Evolutionary conservation across 2,113 vertebrate genomes (phyloP).

Genomic region (Neogobius melanostomus): DNA sequence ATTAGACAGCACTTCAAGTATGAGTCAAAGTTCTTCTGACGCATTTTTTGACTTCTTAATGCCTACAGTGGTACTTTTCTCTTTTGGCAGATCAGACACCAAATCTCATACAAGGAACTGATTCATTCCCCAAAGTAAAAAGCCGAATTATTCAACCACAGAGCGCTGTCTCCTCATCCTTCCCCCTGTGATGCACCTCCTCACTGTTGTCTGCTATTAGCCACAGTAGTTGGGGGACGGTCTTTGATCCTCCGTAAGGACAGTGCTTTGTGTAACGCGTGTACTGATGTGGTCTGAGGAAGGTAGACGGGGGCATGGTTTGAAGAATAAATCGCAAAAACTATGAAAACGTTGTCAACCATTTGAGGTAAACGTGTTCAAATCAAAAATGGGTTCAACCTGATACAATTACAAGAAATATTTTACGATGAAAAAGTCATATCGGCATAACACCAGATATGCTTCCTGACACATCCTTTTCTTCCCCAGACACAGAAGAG

Average conservation of each 20-base stretch:
- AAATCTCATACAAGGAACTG: background rate
- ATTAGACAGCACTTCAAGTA: too few relatives aligned
- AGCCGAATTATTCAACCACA: background rate
- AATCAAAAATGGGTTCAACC: too few relatives aligned
- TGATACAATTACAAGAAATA: too few relatives aligned
- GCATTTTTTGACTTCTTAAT: background rate
- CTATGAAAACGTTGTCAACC: background rate
- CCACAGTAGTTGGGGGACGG: slow-evolving; percentile 2
- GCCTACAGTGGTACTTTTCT: background rate
- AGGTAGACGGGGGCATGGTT: background rate
- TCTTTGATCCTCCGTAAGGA: slow-evolving; percentile 47
- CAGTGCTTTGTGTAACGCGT: slow-evolving; percentile 2
- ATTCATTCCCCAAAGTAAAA: background rate
- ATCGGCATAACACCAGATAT: too few relatives aligned
- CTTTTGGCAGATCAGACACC: background rate
- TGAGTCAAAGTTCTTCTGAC: background rate
- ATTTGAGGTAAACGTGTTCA: too few relatives aligned
- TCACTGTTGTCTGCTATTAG: slow-evolving; percentile 31
- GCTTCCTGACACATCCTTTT: too few relatives aligned
- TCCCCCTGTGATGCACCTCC: slow-evolving; percentile 25
- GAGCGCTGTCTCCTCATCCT: background rate
- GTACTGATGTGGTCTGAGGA: background rate
- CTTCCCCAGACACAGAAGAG: too few relatives aligned
- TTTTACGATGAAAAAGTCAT: too few relatives aligned
- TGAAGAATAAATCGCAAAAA: background rate